A percentile compares a stretch with the other conserved stretches of the same genome.
Conservation (phyloP, 2,113 vertebrate species). For the Onychostruthus taczanowskii region DNA sequence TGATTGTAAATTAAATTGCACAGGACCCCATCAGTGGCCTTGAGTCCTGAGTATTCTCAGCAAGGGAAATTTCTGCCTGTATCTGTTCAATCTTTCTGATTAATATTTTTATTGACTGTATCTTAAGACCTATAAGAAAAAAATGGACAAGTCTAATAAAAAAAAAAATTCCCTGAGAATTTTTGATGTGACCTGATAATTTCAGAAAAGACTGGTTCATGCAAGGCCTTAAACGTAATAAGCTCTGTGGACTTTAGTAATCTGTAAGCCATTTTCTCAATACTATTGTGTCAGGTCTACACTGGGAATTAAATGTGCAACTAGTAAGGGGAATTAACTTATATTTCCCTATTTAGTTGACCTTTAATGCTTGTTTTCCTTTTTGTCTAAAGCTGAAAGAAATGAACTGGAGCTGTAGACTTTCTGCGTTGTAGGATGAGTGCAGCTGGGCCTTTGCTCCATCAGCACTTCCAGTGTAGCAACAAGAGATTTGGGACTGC, state of each 20-base stretch:
- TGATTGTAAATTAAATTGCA: neutral
- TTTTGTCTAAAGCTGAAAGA: neutral
- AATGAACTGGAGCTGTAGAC: neutral
- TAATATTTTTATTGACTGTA: neutral
- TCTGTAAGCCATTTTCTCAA: neutral
- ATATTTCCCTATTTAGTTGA: neutral
- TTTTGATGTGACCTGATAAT: neutral
- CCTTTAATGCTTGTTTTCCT: neutral
- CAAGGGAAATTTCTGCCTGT: neutral
- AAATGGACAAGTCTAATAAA: neutral
- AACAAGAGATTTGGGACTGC: neutral
- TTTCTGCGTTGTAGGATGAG: neutral
- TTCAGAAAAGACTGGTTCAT: neutral
- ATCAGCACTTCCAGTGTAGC: neutral
- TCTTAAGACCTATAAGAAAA: neutral
- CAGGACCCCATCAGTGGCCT: neutral
- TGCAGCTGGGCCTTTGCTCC: neutral
- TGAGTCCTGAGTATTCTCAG: neutral
- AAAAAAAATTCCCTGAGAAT: neutral
- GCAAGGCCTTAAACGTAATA: neutral
- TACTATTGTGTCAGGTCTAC: neutral
- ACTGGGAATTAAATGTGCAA: neutral
- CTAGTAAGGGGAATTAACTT: neutral
- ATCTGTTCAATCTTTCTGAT: neutral
- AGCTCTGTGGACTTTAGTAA: neutral